Conservation (phyloP, 2,888 invertebrate species). For the Philhelius pedissequus region DNA sequence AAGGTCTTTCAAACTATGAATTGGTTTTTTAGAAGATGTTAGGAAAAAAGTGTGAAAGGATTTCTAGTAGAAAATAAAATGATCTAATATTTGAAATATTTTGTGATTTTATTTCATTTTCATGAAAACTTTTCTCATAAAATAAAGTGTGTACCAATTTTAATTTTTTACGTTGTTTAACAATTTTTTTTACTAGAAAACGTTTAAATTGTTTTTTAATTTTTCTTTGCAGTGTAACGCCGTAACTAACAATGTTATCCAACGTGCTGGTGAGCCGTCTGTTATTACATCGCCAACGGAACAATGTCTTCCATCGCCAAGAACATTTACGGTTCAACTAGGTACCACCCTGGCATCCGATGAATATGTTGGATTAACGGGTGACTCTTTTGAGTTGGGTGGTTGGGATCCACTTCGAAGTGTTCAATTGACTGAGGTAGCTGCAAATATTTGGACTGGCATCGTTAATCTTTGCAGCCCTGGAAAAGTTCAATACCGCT, state of each 20-base stretch:
- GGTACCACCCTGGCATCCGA: constrained; percentile 80
- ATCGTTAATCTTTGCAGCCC: constrained; percentile 81
- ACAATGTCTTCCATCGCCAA: constrained; percentile 66
- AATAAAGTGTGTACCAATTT: no score
- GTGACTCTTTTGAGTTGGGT: constrained; percentile 85
- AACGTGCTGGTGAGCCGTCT: constrained; percentile 35
- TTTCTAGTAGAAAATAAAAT: no score
- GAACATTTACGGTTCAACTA: constrained; percentile 76
- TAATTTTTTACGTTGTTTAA: no score
- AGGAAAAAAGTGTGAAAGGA: no score
- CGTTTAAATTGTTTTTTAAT: background rate
- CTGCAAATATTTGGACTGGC: constrained; percentile 81
- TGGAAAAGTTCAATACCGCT: constrained; percentile 79
- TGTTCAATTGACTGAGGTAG: constrained; percentile 78
- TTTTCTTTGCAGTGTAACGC: constrained; percentile 54
- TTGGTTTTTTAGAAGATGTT: no score
- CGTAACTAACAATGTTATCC: constrained; percentile 42
- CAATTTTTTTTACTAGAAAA: no score
- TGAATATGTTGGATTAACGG: constrained; percentile 86
- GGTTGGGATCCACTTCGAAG: constrained; percentile 85
- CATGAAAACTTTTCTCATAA: no score
- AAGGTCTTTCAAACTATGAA: no score
- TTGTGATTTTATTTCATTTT: no score
- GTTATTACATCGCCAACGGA: constrained; percentile 23
- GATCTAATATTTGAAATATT: no score